phyloP scores from a whole-genome alignment of 2,113 vertebrate species.

The Odocoileus hemionus region DNA sequence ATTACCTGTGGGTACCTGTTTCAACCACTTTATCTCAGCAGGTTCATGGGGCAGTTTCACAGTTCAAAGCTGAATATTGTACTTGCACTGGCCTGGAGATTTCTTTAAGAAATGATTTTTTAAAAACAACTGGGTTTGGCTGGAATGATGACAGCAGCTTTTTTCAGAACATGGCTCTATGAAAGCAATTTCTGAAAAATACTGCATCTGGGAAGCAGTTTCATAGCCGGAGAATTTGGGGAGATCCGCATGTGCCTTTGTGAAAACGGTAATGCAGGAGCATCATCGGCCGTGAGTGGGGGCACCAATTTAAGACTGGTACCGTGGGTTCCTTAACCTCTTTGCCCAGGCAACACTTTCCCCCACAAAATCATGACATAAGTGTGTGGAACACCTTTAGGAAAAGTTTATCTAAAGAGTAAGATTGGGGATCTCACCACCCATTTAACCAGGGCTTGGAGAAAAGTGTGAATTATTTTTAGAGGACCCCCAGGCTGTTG shows the following conservation, averaged over 20 bases:
- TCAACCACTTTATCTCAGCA: not conserved
- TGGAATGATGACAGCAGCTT: not conserved
- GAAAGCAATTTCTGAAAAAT: not conserved
- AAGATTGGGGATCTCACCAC: not conserved
- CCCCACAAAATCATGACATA: rapidly evolving
- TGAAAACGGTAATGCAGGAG: rapidly evolving
- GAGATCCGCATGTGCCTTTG: rapidly evolving
- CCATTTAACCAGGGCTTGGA: not conserved
- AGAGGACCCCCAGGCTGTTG: not conserved
- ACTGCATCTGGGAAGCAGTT: not conserved
- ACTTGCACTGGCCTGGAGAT: not conserved
- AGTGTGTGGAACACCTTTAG: rapidly evolving
- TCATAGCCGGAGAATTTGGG: not conserved
- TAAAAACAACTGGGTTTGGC: not conserved
- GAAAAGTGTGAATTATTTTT: not conserved
- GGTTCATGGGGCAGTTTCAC: not conserved
- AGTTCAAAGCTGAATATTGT: not conserved
- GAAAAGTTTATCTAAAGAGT: not conserved
- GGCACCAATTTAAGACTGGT: rapidly evolving
- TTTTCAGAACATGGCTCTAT: not conserved
- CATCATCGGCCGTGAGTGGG: rapidly evolving
- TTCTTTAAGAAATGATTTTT: not conserved
- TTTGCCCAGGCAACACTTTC: rapidly evolving
- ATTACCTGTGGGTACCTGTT: not conserved
- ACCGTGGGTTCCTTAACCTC: rapidly evolving